Evolutionary conservation across 2,888 invertebrate species (phyloP).

Genomic region (Enchytraeus crypticus): DNA sequence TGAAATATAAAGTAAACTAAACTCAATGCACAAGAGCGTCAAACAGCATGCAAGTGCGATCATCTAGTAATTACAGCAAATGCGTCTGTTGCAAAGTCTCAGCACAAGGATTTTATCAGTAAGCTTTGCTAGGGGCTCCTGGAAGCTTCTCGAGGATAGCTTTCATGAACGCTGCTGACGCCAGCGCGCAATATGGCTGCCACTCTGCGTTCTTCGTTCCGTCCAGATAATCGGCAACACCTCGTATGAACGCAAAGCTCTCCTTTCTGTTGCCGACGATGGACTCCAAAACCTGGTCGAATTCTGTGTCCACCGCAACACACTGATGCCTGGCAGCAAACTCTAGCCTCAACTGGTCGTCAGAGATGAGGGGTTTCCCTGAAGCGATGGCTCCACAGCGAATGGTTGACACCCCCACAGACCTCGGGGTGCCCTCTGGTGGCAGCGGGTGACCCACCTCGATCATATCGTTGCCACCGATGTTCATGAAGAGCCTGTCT

Average conservation of each 20-base stretch:
- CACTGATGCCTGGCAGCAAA: slow-evolving; percentile 57
- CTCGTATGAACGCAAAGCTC: slow-evolving; percentile 61
- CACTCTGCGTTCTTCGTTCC: slow-evolving; percentile 83
- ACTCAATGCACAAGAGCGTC: too few species aligned
- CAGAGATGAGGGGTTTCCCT: slow-evolving; percentile 69
- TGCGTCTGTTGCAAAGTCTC: too few species aligned
- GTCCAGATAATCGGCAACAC: slow-evolving; percentile 86
- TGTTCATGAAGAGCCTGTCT: slow-evolving; percentile 46
- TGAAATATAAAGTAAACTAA: too few species aligned
- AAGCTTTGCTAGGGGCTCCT: too few species aligned
- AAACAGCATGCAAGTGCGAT: too few species aligned
- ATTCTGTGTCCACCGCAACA: slow-evolving; percentile 86
- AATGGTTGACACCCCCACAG: slow-evolving; percentile 48
- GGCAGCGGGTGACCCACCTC: slow-evolving; percentile 47
- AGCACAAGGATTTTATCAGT: too few species aligned
- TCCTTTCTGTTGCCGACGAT: slow-evolving; percentile 63
- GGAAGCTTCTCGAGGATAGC: slow-evolving; percentile 58
- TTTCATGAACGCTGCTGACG: slow-evolving; percentile 87
- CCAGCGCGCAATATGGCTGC: slow-evolving; percentile 88
- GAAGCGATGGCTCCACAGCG: slow-evolving; percentile 73
- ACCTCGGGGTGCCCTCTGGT: slow-evolving; percentile 31
- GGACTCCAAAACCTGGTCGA: slow-evolving; percentile 90
- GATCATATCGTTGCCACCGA: slow-evolving; percentile 45
- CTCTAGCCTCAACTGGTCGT: slow-evolving; percentile 56
- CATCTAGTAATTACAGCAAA: too few species aligned